Evolutionary conservation across 1,140 invertebrate species (phyloP).

Genomic region (Drosophila simulans): DNA sequence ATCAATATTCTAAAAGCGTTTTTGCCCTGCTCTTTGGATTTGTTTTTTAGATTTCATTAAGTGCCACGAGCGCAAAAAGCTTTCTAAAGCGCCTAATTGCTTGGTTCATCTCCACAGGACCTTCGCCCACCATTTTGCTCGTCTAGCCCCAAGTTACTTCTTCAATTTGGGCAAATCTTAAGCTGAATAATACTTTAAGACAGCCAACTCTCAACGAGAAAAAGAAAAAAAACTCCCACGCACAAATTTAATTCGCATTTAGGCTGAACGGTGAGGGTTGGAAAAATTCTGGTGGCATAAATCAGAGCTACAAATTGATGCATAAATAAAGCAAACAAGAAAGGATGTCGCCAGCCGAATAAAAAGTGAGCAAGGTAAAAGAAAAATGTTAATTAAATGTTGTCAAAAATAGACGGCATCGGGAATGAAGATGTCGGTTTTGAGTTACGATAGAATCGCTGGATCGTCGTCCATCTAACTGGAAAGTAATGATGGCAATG

Average conservation of each 20-base stretch:
- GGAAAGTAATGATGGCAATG: slow-evolving; percentile 13
- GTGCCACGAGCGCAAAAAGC: slow-evolving; percentile 43
- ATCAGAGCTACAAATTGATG: slow-evolving; percentile 79
- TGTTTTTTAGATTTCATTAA: slow-evolving; percentile 69
- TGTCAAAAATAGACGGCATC: slow-evolving; percentile 69
- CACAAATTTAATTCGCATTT: slow-evolving; percentile 81
- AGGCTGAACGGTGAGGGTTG: slow-evolving; percentile 13
- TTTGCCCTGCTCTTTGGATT: slow-evolving; percentile 33
- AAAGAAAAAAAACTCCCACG: slow-evolving; percentile 27
- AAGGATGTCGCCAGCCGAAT: slow-evolving; percentile 49
- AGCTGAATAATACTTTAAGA: slow-evolving; percentile 80
- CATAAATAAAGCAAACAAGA: slow-evolving; percentile 72
- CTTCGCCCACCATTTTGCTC: neutral
- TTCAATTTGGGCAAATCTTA: slow-evolving; percentile 34
- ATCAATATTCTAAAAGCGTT: slow-evolving; percentile 42
- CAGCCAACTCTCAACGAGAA: slow-evolving; percentile 42
- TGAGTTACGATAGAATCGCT: slow-evolving; percentile 42
- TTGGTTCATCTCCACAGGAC: slow-evolving; percentile 42
- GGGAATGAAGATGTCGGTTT: slow-evolving; percentile 45
- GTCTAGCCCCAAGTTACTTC: slow-evolving; percentile 23
- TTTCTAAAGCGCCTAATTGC: slow-evolving; percentile 67
- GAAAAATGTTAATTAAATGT: slow-evolving; percentile 76
- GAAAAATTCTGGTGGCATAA: slow-evolving; percentile 66
- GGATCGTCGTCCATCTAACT: slow-evolving; percentile 23
- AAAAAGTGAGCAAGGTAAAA: slow-evolving; percentile 33